phyloP scores from a whole-genome alignment of 2,797 vertebrate species.

The Scolopax bukidnonensis region DNA sequence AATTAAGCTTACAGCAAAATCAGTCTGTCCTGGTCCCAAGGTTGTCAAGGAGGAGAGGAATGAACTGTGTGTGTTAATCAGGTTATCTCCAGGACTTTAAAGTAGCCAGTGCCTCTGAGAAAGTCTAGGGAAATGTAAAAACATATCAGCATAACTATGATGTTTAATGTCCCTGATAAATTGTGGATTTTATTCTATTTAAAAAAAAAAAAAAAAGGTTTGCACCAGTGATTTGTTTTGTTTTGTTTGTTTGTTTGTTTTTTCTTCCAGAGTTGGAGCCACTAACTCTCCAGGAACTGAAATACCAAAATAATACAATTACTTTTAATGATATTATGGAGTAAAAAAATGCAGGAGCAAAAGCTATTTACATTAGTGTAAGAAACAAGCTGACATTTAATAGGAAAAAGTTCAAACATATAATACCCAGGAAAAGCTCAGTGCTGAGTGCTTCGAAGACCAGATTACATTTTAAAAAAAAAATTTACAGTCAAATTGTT shows the following conservation, averaged over 20 bases:
- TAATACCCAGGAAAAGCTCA: not conserved
- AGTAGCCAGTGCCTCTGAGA: not conserved
- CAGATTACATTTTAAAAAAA: not conserved
- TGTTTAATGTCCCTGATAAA: not conserved
- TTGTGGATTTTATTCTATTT: not conserved
- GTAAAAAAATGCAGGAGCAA: not conserved
- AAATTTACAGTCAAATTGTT: not conserved
- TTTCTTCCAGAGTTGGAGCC: not conserved
- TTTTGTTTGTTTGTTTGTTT: not conserved
- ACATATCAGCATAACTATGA: not conserved
- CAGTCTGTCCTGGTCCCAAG: not conserved
- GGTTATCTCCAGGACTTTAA: not conserved
- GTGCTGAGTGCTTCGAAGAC: not conserved
- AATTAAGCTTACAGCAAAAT: not conserved
- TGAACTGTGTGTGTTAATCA: not conserved
- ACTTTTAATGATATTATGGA: not conserved
- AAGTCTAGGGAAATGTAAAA: not conserved
- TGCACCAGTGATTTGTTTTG: not conserved
- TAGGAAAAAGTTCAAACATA: not conserved
- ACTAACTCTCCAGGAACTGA: slow-evolving; percentile 8
- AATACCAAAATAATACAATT: not conserved
- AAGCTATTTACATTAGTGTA: not conserved
- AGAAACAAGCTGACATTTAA: not conserved
- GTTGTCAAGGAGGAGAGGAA: not conserved
- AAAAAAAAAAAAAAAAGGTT: not conserved